Evolutionary conservation across 1,140 invertebrate genomes (phyloP).

Genomic region (Trichonephila clavipes): DNA sequence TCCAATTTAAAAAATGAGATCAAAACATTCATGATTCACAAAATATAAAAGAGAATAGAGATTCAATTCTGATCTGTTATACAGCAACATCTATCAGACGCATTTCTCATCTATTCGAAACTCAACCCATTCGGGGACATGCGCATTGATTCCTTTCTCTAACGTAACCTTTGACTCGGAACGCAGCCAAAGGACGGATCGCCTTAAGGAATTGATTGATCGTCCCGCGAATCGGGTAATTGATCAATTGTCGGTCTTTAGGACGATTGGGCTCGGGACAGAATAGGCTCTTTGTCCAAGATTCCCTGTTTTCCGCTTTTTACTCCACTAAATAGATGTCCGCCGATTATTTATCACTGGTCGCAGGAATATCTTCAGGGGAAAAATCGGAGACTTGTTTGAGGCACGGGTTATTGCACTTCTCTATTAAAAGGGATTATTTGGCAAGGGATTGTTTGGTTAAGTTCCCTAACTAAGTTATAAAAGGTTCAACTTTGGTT

Average conservation of each 20-base stretch:
- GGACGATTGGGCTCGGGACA: slow-evolving; percentile 31
- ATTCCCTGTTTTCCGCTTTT: slow-evolving; percentile 17
- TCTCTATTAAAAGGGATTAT: slow-evolving; percentile 3
- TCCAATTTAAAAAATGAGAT: too few relatives aligned
- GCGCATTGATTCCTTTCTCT: not conserved
- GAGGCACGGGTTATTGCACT: not conserved
- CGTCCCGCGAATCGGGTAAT: slow-evolving; percentile 17
- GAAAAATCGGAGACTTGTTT: not conserved
- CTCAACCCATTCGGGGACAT: not conserved
- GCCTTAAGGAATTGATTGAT: slow-evolving; percentile 50
- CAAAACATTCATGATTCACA: too few relatives aligned
- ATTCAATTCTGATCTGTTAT: too few relatives aligned
- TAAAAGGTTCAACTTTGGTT: not conserved
- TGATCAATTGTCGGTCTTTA: slow-evolving; percentile 42
- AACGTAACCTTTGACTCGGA: slow-evolving; percentile 23
- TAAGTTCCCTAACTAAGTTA: not conserved
- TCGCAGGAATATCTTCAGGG: not conserved
- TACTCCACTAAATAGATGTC: slow-evolving; percentile 29
- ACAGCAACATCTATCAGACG: too few relatives aligned
- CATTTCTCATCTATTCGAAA: too few relatives aligned
- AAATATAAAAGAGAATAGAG: too few relatives aligned
- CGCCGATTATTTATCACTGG: slow-evolving; percentile 6
- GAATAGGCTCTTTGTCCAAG: not conserved
- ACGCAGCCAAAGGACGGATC: not conserved
- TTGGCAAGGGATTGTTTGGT: not conserved